Percentiles rank a stretch among this genome's conserved stretches.
phyloP scores from a whole-genome alignment of 2,113 vertebrate genomes.

The Oxyruncus cristatus region DNA sequence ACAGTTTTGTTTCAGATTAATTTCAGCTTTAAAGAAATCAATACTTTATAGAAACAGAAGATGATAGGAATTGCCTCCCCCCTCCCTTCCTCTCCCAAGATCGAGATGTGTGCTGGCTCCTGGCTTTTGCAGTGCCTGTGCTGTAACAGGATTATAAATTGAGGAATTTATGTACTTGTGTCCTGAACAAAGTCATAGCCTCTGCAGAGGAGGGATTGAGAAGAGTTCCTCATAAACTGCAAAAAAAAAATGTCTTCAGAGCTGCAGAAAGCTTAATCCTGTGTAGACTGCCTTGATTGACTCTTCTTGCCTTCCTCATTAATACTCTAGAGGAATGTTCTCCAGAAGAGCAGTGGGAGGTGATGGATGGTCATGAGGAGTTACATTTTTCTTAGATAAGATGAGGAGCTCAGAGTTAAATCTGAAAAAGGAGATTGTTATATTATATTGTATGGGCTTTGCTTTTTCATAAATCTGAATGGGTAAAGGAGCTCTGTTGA shows the following conservation, averaged over 20 bases:
- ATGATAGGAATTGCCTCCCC: neutral
- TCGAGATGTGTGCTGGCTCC: neutral
- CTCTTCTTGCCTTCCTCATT: neutral
- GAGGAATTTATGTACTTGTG: neutral
- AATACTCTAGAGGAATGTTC: fast-evolving
- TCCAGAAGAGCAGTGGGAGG: neutral
- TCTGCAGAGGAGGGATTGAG: neutral
- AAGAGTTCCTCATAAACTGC: neutral
- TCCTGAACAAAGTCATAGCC: neutral
- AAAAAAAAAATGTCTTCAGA: neutral
- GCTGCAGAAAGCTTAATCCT: neutral
- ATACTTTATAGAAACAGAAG: neutral
- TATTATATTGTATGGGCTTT: neutral
- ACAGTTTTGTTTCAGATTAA: neutral
- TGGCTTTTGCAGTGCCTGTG: neutral
- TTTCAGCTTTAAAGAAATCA: neutral
- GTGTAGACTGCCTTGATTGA: neutral
- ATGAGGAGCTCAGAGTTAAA: neutral
- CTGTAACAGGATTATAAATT: neutral
- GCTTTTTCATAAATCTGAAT: neutral
- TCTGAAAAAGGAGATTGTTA: neutral
- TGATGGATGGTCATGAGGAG: neutral
- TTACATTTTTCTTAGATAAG: neutral
- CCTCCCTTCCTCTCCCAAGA: neutral
- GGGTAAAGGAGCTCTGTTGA: neutral